Evolutionary conservation across 2,888 invertebrate species (phyloP).

Genomic region (Gastracanthus pulcherrimus): DNA sequence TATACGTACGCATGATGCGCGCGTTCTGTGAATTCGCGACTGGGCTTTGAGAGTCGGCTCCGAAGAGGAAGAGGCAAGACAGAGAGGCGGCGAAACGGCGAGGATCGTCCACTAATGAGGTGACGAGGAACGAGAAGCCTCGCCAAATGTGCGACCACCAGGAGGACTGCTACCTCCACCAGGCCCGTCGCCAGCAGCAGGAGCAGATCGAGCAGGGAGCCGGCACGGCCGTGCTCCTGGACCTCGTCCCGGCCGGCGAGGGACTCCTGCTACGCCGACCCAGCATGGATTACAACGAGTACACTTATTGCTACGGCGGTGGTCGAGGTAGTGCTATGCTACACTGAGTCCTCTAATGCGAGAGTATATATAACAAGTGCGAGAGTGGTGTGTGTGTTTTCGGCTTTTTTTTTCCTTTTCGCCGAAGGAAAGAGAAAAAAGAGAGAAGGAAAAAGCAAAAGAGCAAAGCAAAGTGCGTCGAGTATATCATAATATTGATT

Average conservation of each 20-base stretch:
- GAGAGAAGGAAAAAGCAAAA: not conserved
- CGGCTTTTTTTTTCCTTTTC: not conserved
- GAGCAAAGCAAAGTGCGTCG: conserved; percentile 1
- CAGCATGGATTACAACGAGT: conserved; percentile 77
- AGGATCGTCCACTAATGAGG: conserved; percentile 32
- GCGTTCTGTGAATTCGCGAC: conserved; percentile 21
- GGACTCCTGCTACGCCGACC: conserved; percentile 75
- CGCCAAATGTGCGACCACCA: conserved; percentile 53
- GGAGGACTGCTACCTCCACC: not conserved
- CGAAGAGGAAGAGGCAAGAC: not conserved
- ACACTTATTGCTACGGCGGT: conserved; percentile 76
- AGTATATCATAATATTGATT: not conserved
- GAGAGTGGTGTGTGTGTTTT: not conserved
- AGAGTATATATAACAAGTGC: not conserved
- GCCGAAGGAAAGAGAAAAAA: no score
- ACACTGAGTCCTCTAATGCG: conserved; percentile 28
- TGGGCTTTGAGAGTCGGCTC: conserved; percentile 4
- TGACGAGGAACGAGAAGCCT: conserved; percentile 30
- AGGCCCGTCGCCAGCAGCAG: conserved; percentile 5
- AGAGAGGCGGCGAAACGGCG: not conserved
- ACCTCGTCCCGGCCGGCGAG: conserved; percentile 73
- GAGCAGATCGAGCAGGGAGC: conserved; percentile 71
- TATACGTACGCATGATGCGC: no score
- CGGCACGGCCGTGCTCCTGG: conserved; percentile 70
- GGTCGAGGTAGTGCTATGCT: conserved; percentile 73